Percentiles rank a stretch among this genome's conserved stretches.
phyloP scores from a whole-genome alignment of 2,888 invertebrate species.

The Callyntrura guangdongensis region DNA sequence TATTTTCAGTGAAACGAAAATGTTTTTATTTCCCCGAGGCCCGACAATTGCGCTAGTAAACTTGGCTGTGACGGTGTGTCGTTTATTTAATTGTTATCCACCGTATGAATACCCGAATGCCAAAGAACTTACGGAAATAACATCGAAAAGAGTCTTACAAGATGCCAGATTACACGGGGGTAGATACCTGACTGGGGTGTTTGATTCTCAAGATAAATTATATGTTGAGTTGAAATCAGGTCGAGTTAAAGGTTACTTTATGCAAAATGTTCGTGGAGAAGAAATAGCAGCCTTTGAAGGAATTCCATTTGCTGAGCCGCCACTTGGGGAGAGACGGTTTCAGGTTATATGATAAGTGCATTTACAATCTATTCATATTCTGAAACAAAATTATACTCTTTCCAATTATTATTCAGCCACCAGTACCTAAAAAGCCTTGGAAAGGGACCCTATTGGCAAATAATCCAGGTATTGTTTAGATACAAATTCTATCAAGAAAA shows the following conservation, averaged over 20 bases:
- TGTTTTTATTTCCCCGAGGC: slow-evolving; percentile 28
- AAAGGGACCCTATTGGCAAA: slow-evolving; percentile 57
- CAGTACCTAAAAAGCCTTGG: slow-evolving; percentile 70
- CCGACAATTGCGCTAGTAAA: slow-evolving; percentile 45
- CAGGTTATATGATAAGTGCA: too few relatives aligned
- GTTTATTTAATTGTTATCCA: slow-evolving; percentile 43
- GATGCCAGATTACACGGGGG: neutral
- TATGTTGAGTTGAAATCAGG: slow-evolving; percentile 30
- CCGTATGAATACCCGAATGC: neutral
- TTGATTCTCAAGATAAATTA: slow-evolving; percentile 4
- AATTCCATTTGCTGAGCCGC: slow-evolving; percentile 79
- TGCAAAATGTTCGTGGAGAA: slow-evolving; percentile 71
- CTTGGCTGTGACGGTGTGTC: slow-evolving; percentile 19
- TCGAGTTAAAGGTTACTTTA: slow-evolving; percentile 36
- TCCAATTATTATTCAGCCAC: slow-evolving; percentile 23
- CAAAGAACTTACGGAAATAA: neutral
- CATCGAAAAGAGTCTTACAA: neutral
- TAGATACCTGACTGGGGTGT: neutral
- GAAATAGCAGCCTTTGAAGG: slow-evolving; percentile 77
- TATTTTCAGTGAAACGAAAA: neutral
- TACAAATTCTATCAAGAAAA: too few relatives aligned
- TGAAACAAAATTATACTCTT: neutral
- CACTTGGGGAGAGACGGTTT: slow-evolving; percentile 73
- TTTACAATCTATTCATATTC: neutral
- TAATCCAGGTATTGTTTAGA: slow-evolving; percentile 51